Evolutionary conservation across 2,113 vertebrate genomes (phyloP).

Genomic region (Empidonax traillii): DNA sequence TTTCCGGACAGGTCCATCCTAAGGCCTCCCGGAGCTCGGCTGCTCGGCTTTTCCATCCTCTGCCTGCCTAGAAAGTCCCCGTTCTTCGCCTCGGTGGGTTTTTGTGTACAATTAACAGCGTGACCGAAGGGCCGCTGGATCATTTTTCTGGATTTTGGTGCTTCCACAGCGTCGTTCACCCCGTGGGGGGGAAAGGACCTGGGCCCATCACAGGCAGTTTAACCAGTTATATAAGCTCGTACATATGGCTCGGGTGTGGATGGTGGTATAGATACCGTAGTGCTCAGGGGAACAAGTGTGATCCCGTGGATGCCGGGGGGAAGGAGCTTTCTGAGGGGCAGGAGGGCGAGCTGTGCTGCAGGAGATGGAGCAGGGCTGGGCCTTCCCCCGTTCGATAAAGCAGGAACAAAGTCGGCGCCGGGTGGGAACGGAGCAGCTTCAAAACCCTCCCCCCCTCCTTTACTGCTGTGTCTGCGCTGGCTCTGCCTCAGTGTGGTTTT

Average conservation of each 20-base stretch:
- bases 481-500: not conserved
- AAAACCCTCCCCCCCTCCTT: not conserved
- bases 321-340: too few species aligned
- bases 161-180: not conserved
- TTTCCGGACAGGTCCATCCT: rapidly evolving
- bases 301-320: not conserved
- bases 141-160: rapidly evolving
- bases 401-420: not conserved
- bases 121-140: rapidly evolving
- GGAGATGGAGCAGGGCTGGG: not conserved
- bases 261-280: not conserved
- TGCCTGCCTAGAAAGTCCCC: not conserved
- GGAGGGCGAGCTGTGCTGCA: not conserved
- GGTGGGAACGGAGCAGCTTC: not conserved
- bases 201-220: not conserved
- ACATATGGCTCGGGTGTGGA: not conserved
- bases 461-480: rapidly evolving
- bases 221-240: not conserved
- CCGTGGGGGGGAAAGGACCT: not conserved
- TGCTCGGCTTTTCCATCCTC: not conserved
- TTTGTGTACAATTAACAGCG: rapidly evolving
- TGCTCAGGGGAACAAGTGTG: not conserved
- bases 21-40: rapidly evolving
- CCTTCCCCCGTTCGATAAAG: not conserved
- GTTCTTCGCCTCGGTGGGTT: rapidly evolving